Percentiles rank a stretch among this genome's conserved stretches.
Evolutionary conservation across 2,888 invertebrate genomes (phyloP).

Genomic region (Mythimna albipuncta): DNA sequence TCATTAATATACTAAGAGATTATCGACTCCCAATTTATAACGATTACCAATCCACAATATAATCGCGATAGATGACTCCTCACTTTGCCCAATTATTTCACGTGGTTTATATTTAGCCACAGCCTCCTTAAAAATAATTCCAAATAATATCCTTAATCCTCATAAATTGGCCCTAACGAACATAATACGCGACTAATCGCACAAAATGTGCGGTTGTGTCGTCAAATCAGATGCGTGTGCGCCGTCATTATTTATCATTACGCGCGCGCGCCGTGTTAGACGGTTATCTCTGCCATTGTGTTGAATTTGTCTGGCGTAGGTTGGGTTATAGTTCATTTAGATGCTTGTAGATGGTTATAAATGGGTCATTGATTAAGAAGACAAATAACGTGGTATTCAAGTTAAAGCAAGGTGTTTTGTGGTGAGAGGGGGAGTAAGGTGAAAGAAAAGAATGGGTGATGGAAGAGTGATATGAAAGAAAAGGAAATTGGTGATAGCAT

Average conservation of each 20-base stretch:
- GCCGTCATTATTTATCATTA: conserved; percentile 63
- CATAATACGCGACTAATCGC: conserved; percentile 34
- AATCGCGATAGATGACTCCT: neutral
- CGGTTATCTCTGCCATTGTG: conserved; percentile 60
- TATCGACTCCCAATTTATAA: neutral
- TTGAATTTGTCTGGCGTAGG: conserved; percentile 50
- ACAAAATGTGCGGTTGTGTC: conserved; percentile 53
- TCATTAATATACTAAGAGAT: neutral
- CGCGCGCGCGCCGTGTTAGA: conserved; percentile 52
- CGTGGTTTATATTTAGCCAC: neutral
- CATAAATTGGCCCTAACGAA: conserved; percentile 41
- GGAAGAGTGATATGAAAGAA: too few relatives aligned
- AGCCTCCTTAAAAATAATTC: conserved; percentile 13
- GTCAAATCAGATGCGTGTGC: conserved; percentile 55
- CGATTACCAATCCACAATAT: neutral
- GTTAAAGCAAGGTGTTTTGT: too few relatives aligned
- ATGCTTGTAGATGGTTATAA: conserved; percentile 11
- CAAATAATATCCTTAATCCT: conserved; percentile 16
- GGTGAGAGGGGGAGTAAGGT: too few relatives aligned
- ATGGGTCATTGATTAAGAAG: conserved; percentile 2
- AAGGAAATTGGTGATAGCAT: too few relatives aligned
- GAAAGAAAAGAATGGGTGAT: too few relatives aligned
- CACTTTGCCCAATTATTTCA: conserved; percentile 1
- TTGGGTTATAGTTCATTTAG: conserved; percentile 40
- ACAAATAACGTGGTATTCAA: neutral